A percentile compares a stretch with the other conserved stretches of the same genome.
These are phyloP conservation scores for Tetraodon nigroviridis DNA, from an alignment of 2,113 vertebrate species.

Conservation along the genomic window DNA sequence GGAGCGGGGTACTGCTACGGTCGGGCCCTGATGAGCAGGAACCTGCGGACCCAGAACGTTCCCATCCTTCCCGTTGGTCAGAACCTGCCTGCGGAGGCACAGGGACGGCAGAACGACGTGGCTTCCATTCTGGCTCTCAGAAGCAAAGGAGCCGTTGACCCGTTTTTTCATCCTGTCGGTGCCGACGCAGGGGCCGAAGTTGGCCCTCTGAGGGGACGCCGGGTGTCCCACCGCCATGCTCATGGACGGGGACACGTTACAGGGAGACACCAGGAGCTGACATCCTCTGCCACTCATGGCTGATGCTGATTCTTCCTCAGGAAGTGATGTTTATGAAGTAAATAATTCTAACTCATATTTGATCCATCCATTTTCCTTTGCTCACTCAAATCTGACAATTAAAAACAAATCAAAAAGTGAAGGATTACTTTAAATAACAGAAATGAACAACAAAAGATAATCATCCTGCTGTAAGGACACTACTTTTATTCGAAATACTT, in stretches of 20 bases:
- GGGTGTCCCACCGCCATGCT: slow-evolving; percentile 65
- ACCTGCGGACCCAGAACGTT: slow-evolving; percentile 32
- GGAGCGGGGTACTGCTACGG: slow-evolving; percentile 21
- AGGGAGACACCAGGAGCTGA: slow-evolving; percentile 72
- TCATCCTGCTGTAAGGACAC: too few species aligned
- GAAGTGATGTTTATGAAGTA: not conserved
- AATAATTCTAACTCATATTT: too few species aligned
- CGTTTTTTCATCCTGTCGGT: slow-evolving; percentile 21
- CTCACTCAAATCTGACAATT: too few species aligned
- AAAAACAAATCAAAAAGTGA: not conserved
- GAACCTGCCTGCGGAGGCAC: slow-evolving; percentile 66
- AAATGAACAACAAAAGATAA: not conserved
- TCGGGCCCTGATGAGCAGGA: slow-evolving; percentile 19
- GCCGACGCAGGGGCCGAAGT: slow-evolving; percentile 9
- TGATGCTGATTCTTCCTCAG: slow-evolving; percentile 1
- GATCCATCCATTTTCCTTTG: too few species aligned
- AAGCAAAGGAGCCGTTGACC: slow-evolving; percentile 11
- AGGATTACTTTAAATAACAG: not conserved
- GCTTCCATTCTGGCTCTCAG: slow-evolving; percentile 32
- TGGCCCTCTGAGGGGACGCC: slow-evolving; percentile 46
- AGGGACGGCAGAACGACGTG: slow-evolving; percentile 56
- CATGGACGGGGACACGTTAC: slow-evolving; percentile 56
- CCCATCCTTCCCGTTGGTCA: slow-evolving; percentile 63
- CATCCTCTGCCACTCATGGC: slow-evolving; percentile 73
- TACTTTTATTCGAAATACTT: not conserved